Percentiles rank a stretch among this genome's conserved stretches.
These are phyloP conservation scores for Bimastos eiseni DNA, from an alignment of 2,888 invertebrate genomes.

Conservation along the genomic window DNA sequence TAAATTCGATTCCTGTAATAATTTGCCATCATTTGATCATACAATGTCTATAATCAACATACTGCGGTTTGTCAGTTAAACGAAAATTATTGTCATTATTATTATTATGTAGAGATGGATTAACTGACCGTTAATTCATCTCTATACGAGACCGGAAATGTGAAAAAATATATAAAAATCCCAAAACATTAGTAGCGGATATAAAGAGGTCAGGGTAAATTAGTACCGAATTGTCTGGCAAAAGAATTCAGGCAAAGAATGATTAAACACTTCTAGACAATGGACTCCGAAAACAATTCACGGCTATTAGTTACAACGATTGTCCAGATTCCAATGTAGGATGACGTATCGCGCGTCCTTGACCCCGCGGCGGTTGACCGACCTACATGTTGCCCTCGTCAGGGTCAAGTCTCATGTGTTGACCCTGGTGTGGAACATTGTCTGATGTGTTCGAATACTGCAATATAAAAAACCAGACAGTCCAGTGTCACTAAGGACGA, in stretches of 20 bases:
- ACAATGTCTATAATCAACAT: no score
- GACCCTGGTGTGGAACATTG: slow-evolving; percentile 21
- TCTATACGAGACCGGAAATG: no score
- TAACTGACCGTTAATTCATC: no score
- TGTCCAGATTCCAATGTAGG: not conserved
- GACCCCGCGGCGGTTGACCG: not conserved
- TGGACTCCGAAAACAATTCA: not conserved
- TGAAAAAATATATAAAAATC: no score
- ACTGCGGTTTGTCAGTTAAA: no score
- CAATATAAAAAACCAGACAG: slow-evolving; percentile 2
- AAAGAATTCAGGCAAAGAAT: no score
- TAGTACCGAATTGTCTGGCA: not conserved
- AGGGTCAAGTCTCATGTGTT: slow-evolving; percentile 24
- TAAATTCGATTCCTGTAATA: not conserved
- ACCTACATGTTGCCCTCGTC: slow-evolving; percentile 25
- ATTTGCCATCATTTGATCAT: no score
- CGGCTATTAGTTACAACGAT: not conserved
- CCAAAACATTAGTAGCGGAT: not conserved
- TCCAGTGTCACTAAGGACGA: slow-evolving; percentile 13
- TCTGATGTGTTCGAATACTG: not conserved
- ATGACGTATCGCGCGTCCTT: not conserved
- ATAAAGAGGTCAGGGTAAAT: not conserved
- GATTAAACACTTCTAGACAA: not conserved
- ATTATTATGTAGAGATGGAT: no score
- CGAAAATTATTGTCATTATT: no score